These are phyloP conservation scores for Brachyopa scutellaris DNA, from an alignment of 2,888 invertebrate species.

Conservation along the genomic window DNA sequence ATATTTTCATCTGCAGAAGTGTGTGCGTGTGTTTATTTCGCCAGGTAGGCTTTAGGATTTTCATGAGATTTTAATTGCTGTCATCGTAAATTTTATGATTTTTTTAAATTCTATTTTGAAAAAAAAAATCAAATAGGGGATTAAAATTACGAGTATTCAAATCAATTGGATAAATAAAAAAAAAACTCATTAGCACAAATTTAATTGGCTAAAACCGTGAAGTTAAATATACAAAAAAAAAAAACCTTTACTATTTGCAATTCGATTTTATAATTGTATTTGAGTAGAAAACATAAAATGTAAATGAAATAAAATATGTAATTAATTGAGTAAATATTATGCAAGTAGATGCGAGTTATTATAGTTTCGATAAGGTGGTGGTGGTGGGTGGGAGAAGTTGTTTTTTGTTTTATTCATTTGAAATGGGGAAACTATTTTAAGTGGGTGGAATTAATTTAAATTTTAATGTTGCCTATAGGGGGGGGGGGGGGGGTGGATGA, in stretches of 20 bases:
- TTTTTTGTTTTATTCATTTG: too few species aligned
- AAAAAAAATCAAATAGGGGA: background rate
- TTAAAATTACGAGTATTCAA: background rate
- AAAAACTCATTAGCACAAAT: conserved; percentile 11
- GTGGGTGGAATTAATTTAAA: too few species aligned
- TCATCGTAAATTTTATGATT: conserved; percentile 33
- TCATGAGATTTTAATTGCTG: conserved; percentile 50
- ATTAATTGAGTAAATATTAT: conserved; percentile 27
- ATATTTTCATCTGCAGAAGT: too few species aligned
- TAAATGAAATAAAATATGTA: conserved; percentile 18
- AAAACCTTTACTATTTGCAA: conserved; percentile 4
- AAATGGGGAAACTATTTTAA: too few species aligned
- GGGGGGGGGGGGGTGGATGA: too few species aligned
- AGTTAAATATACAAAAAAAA: conserved; percentile 42
- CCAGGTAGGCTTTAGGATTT: conserved; percentile 33
- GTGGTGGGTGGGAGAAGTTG: too few species aligned
- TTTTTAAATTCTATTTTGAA: background rate
- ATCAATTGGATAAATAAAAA: conserved; percentile 18
- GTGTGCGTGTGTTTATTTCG: too few species aligned
- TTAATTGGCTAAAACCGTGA: conserved; percentile 34
- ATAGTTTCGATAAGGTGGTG: too few species aligned
- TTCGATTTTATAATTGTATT: conserved; percentile 19
- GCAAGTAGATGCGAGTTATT: too few species aligned
- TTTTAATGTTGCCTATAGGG: too few species aligned
- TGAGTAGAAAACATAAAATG: conserved; percentile 11